Evolutionary conservation across 1,140 invertebrate genomes (phyloP), one percentile per base, ranked within the genome.

Genomic region (Galleria mellonella): DNA sequence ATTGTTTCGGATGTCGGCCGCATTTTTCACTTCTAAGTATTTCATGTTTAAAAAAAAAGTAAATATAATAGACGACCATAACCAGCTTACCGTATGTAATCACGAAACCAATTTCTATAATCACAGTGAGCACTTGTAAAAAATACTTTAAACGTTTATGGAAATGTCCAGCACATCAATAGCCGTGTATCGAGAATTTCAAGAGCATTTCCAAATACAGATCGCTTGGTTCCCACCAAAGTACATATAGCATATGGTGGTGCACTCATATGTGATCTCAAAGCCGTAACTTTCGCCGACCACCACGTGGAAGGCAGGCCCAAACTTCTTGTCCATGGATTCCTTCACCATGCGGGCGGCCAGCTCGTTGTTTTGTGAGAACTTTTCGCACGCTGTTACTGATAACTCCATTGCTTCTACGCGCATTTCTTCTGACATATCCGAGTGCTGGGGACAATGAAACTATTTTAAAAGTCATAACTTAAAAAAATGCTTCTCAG

Each of bases 211-310:
- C 96, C 96, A 98, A 38, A 96, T 90, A 67, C 94, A 91, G 58
- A 97, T 92, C 7, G 94, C 96, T 48, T 94, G 85, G 76, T 96
- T 97, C 44, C 96, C 96, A 37, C 92, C 95, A 69, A 97, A 96
- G 83, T 94, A 98, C 91, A 98, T 93, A 71, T 97, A 96, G 32
- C 98, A 87, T 47, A 98, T 89, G 60, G 94, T 94, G 67, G 94
- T 95, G 31, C 93, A 91, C 87, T 98, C 95, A 81, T 97, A 95
- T 0, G 94, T 96, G 42, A 97, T 91, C 78, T 96, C 94, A 84
- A 96, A 97, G n/a, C 95, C 96, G 79, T 93, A 98, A 10, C 94
- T 94, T 88, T 98, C 96, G 7, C 97, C 96, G 5, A 98, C 93
- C 0, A 98, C 92, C 0, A 94, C 95, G 86, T 98, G 96, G 91